phyloP scores from a whole-genome alignment of 2,888 invertebrate species.

The Andrena praecox region DNA sequence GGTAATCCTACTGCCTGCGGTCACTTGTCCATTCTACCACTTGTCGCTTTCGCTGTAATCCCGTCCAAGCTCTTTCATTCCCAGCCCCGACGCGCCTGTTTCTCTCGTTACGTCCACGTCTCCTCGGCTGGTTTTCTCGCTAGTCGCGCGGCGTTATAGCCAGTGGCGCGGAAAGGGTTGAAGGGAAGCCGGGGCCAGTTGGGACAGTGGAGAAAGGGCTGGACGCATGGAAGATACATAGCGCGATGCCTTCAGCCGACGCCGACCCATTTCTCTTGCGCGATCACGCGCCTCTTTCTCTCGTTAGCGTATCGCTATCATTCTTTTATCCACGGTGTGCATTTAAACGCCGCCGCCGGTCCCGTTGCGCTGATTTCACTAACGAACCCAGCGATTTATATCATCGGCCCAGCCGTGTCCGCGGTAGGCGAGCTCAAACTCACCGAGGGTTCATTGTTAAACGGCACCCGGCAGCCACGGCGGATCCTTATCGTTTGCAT shows the following conservation, averaged over 20 bases:
- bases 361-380: conserved; percentile 74
- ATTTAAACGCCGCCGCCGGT: conserved; percentile 70
- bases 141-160: conserved; percentile 18
- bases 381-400: conserved; percentile 78
- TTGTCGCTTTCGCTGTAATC: conserved; percentile 6
- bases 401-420: conserved; percentile 56
- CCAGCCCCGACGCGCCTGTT: conserved; percentile 20
- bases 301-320: conserved; percentile 65
- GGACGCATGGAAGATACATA: conserved; percentile 59
- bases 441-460: conserved; percentile 64
- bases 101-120: conserved; percentile 29
- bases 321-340: conserved; percentile 57
- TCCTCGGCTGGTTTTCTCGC: conserved; percentile 22
- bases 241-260: conserved; percentile 60
- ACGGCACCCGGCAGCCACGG: conserved; percentile 69
- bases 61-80: conserved; percentile 18
- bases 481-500: conserved; percentile 65
- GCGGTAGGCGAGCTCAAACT: conserved; percentile 63
- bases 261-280: conserved; percentile 67
- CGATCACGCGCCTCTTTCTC: conserved; percentile 52
- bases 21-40: conserved; percentile 15
- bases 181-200: conserved; percentile 29
- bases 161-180: conserved; percentile 32
- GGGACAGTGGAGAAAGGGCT: conserved; percentile 59
- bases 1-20: neutral